Percentiles rank a stretch among this genome's conserved stretches.
Conservation (phyloP, 1,140 invertebrate species). For the Drosophila eugracilis region DNA sequence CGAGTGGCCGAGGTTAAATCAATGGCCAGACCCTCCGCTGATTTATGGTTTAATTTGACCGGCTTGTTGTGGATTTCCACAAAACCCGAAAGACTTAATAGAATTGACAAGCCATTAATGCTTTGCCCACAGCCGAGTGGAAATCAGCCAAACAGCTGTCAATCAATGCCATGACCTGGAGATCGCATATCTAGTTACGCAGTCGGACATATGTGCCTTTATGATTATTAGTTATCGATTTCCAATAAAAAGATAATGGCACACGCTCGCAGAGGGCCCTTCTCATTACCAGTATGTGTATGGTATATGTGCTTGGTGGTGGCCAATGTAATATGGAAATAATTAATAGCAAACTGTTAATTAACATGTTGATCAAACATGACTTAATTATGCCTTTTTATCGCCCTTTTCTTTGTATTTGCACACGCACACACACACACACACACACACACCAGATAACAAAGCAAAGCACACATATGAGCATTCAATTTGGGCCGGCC, state of each 20-base stretch:
- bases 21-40: constrained; percentile 29
- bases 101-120: constrained; percentile 49
- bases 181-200: constrained; percentile 20
- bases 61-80: constrained; percentile 5
- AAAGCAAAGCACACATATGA: constrained; percentile 45
- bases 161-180: constrained; percentile 58
- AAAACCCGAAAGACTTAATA: constrained; percentile 29
- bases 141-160: constrained; percentile 59
- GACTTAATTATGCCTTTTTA: constrained; percentile 78
- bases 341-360: constrained; percentile 80
- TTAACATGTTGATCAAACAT: constrained; percentile 82
- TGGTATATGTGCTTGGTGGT: neutral
- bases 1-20: constrained; percentile 43
- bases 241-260: constrained; percentile 63
- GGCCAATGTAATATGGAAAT: constrained; percentile 70
- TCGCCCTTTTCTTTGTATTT: constrained; percentile 49
- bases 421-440: constrained; percentile 17
- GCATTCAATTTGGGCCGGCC: constrained; percentile 63
- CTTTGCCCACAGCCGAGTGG: constrained; percentile 3
- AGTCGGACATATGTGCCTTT: constrained; percentile 33
- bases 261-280: constrained; percentile 10
- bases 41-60: constrained; percentile 28
- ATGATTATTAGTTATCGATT: constrained; percentile 58
- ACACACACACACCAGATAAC: constrained; percentile 32
- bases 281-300: too few relatives aligned